These are phyloP conservation scores for Nipponacmea schrenckii DNA, from an alignment of 2,888 invertebrate species.

Conservation along the genomic window DNA sequence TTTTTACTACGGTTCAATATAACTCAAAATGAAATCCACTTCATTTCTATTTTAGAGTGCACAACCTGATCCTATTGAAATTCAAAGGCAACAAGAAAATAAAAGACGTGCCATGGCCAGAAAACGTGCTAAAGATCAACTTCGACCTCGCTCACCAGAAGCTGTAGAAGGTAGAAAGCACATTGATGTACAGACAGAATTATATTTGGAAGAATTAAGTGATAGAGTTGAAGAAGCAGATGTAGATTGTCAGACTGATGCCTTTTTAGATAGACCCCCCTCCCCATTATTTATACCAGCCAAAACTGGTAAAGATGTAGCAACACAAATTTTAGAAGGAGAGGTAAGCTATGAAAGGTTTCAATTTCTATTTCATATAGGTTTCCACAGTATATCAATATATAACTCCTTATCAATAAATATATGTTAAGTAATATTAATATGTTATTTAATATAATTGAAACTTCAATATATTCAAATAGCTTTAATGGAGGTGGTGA, in stretches of 20 bases:
- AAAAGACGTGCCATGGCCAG: slow-evolving; percentile 81
- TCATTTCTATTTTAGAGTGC: slow-evolving; percentile 70
- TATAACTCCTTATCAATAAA: no score
- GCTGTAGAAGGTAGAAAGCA: slow-evolving; percentile 85
- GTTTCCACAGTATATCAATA: no score
- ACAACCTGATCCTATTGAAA: slow-evolving; percentile 70
- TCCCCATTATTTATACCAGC: slow-evolving; percentile 82
- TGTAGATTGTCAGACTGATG: slow-evolving; percentile 87
- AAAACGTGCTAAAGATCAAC: slow-evolving; percentile 76
- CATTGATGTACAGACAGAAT: slow-evolving; percentile 89
- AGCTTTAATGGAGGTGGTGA: no score
- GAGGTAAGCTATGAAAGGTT: slow-evolving; percentile 74
- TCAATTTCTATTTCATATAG: no score
- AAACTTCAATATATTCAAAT: no score
- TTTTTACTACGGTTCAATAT: no score
- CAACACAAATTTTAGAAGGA: slow-evolving; percentile 89
- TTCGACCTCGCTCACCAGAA: slow-evolving; percentile 78
- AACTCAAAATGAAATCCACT: no score
- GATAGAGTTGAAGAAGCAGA: slow-evolving; percentile 75
- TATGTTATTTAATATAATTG: no score
- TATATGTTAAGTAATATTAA: no score
- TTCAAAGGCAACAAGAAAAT: slow-evolving; percentile 73
- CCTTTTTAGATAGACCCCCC: slow-evolving; percentile 83
- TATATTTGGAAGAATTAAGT: slow-evolving; percentile 84
- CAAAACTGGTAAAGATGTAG: slow-evolving; percentile 82